Base-by-base conservation (phyloP, 1,140 invertebrate genomes). In the Pissodes strobi region DNA sequence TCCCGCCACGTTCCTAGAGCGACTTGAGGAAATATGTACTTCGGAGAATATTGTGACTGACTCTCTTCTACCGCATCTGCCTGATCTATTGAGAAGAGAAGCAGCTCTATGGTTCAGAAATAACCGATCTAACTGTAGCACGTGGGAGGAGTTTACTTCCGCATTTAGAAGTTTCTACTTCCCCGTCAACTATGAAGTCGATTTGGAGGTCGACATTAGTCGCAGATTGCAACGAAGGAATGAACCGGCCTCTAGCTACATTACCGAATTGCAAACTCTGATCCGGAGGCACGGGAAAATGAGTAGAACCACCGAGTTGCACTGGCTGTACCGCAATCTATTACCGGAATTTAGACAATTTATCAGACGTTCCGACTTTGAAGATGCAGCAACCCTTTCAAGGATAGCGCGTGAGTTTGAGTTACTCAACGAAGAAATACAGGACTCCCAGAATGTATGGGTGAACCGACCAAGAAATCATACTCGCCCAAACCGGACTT, bases 311-410 rank as follows among this genome's bases (percentile, higher is more conserved):
- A 2, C 45, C 6, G 23, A 59, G 10, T 38, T 60, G 37, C 8
- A 37, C 2, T 61, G 56, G 57, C 13, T 66, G 4, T 53, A 66
- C 30, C 34, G 48, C 6, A 66, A 66, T 18, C 13, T 66, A 15
- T 15, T 59, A 30, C 64, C 39, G 43, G 46, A 66, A 8, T 66
- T 45, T 18, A 45, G 64, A 8, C 53, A 58, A 19, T 39, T 37
- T 17, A 21, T 58, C 38, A n/a, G 55, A n/a, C 6, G 27, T 1
- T 9, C 6, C n/a, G 41, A 43, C 22, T 45, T 58, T 21, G 2
- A 9, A 13, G 25, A 58, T 30, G 13, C 38, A n/a, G n/a, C n/a
- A n/a, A 21, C 1, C 15, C n/a, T n/a, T n/a, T n/a, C n/a, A n/a
- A n/a, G n/a, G n/a, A n/a, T n/a, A n/a, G n/a, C n/a, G n/a, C n/a